A percentile compares a stretch with the other conserved stretches of the same genome.
Conservation (phyloP, 2,888 invertebrate species). For the Augiades crinisus region DNA sequence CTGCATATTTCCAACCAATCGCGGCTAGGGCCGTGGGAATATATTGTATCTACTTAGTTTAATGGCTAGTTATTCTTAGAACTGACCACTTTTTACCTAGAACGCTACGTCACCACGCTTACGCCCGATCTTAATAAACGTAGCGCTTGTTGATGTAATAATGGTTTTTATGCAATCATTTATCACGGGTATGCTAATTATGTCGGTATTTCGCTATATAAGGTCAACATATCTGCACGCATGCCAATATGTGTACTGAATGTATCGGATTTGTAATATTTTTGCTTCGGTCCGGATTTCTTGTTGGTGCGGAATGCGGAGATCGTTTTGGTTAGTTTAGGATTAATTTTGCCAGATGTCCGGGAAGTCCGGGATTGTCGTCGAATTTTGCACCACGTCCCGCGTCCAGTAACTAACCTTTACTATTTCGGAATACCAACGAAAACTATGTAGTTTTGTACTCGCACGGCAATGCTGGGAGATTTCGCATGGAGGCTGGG, state of each 20-base stretch:
- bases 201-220: constrained; percentile 8
- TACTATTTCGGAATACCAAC: too few relatives aligned
- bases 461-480: too few relatives aligned
- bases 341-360: too few relatives aligned
- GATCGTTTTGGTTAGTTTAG: too few relatives aligned
- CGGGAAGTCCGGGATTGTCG: too few relatives aligned
- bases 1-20: constrained; percentile 7
- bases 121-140: background rate
- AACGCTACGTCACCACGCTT: constrained; percentile 7
- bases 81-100: constrained; percentile 17
- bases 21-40: constrained; percentile 8
- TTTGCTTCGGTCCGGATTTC: background rate
- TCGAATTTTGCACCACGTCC: background rate
- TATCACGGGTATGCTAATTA: constrained; percentile 7
- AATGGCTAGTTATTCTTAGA: constrained; percentile 9
- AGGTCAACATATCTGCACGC: background rate
- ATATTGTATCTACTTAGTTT: background rate
- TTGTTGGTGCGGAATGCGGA: too few relatives aligned
- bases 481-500: too few relatives aligned
- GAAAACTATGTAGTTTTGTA: too few relatives aligned
- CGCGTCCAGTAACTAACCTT: too few relatives aligned
- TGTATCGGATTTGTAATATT: background rate
- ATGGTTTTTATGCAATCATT: constrained; percentile 11
- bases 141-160: constrained; percentile 6
- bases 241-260: too few relatives aligned